Base-by-base conservation (phyloP, 2,888 invertebrate genomes). In the Dichetophora obliterata region DNA sequence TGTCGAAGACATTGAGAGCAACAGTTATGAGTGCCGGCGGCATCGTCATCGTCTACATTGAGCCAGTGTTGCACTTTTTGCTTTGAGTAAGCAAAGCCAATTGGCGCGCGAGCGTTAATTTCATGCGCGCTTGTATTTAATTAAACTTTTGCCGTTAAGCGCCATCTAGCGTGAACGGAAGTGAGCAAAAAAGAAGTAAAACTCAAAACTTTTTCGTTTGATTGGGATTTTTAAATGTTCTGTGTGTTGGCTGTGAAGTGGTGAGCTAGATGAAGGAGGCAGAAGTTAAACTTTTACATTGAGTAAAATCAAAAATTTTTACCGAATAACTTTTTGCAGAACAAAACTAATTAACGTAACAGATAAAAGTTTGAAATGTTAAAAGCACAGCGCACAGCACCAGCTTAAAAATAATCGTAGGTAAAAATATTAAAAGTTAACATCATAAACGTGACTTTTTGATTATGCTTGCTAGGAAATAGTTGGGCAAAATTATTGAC, bases 341-440 rank as follows among this genome's bases (percentile, higher is more conserved):
- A 81, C 86, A 86, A 86, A 88, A 88, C 87, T 86, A 87, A 86
- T 86, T 86, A 86, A 87, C 86, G 87, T 83, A 81, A 81, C 84
- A 86, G 86, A 84, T 84, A 83, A 83, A 85, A 87, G 82, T 85
- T 85, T 80, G 78, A 65, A 72, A 71, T 27, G 71, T 43, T 66
- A n/a, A 65, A 16, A 74, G 73, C 61, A 24, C 43, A 19, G 48
- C 34, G 24, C 37, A 6, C n/a, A 63, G 27, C n/a, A 37, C 5
- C 22, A 59, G 34, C 11, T 31, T 37, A 54, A 66, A 43, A 77
- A 73, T 80, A 77, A 79, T 77, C 77, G 61, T 77, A 80, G 79
- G 78, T 80, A 83, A 82, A 79, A 80, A 82, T 84, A 84, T 84
- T 19, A 48, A 73, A 71, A 63, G 27, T 72, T 78, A 73, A 77